Percentiles rank a stretch among this genome's conserved stretches.
Evolutionary conservation across 2,113 vertebrate species (phyloP).

Genomic region (Benitochromis conjunctus): DNA sequence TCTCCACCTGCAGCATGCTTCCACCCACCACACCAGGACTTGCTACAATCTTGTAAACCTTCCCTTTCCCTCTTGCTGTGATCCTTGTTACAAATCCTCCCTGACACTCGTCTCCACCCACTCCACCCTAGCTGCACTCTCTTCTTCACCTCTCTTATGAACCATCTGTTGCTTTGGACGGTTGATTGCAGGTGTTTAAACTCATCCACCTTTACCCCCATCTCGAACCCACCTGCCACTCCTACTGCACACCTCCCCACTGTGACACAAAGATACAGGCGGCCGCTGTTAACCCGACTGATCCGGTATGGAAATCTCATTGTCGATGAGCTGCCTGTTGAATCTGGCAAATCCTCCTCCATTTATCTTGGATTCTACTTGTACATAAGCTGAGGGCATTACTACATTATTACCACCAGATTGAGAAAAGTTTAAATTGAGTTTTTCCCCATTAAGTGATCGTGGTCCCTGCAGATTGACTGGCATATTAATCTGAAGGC

Average conservation of each 20-base stretch:
- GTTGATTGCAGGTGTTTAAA: not conserved
- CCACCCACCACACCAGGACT: not conserved
- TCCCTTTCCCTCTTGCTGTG: not conserved
- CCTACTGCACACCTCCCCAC: not conserved
- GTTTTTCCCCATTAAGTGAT: not conserved
- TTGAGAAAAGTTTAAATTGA: not conserved
- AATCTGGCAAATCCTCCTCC: rapidly evolving
- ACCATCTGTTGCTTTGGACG: not conserved
- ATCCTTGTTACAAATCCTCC: not conserved
- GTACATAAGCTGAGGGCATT: not conserved
- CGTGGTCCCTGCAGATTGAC: not conserved
- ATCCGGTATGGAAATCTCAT: rapidly evolving
- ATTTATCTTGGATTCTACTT: not conserved
- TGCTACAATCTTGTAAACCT: not conserved
- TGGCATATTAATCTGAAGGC: not conserved
- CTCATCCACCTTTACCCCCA: not conserved
- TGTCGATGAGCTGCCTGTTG: not conserved
- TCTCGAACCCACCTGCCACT: not conserved
- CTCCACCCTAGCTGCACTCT: not conserved
- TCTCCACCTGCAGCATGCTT: not conserved
- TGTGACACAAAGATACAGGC: too few relatives aligned
- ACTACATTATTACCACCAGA: not conserved
- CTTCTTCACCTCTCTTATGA: not conserved
- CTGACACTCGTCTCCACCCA: not conserved
- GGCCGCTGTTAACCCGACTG: too few relatives aligned